phyloP scores from a whole-genome alignment of 2,888 invertebrate genomes.

The Crocallis elinguaria region DNA sequence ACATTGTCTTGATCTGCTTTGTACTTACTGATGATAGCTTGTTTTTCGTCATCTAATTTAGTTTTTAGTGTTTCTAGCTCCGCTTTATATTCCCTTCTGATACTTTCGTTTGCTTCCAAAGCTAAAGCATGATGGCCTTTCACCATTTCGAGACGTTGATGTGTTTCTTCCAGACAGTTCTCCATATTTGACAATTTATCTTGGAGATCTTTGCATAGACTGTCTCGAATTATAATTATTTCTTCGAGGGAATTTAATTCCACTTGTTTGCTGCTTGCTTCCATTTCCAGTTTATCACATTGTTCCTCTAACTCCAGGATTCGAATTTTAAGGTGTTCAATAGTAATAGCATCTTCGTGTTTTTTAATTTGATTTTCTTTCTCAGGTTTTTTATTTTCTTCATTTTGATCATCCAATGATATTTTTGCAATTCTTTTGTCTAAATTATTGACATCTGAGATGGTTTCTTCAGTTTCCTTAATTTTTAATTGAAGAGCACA shows the following conservation, averaged over 20 bases:
- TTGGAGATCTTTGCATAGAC: conserved; percentile 75
- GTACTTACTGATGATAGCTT: conserved; percentile 61
- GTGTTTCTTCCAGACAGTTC: conserved; percentile 67
- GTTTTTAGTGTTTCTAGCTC: conserved; percentile 74
- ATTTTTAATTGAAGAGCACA: conserved; percentile 57
- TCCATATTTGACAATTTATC: conserved; percentile 70
- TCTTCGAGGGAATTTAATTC: conserved; percentile 73
- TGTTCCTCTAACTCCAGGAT: conserved; percentile 62
- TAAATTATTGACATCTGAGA: conserved; percentile 39
- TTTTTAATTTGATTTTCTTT: conserved; percentile 14
- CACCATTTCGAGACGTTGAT: conserved; percentile 77
- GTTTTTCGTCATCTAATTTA: conserved; percentile 79
- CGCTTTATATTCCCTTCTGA: conserved; percentile 75
- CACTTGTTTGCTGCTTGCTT: conserved; percentile 71
- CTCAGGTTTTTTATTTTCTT: conserved; percentile 4
- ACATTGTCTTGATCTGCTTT: conserved; percentile 70
- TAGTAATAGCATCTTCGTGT: conserved; percentile 23
- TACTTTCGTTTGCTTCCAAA: conserved; percentile 80
- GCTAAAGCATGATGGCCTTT: conserved; percentile 80
- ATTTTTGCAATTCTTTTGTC: conserved; percentile 41
- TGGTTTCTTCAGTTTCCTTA: conserved; percentile 39
- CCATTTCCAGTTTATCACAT: conserved; percentile 70
- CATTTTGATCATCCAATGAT: conserved; percentile 27
- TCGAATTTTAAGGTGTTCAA: conserved; percentile 54
- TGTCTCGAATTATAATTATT: conserved; percentile 74